These are phyloP conservation scores for Pararge aegeria DNA, from an alignment of 1,140 invertebrate genomes.

Conservation along the genomic window DNA sequence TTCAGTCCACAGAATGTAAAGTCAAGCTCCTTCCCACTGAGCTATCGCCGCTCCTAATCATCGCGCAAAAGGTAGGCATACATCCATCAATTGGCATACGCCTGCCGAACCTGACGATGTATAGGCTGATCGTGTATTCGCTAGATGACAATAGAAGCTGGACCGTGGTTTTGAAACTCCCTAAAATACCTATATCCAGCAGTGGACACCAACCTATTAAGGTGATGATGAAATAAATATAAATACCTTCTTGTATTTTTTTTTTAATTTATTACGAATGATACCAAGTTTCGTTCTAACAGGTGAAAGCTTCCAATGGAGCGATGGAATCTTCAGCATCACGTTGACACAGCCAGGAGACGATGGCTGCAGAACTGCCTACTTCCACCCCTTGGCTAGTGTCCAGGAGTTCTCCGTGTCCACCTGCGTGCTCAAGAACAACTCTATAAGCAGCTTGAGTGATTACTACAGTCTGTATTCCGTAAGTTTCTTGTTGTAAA, in stretches of 20 bases:
- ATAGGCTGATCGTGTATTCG: constrained; percentile 85
- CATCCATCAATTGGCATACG: too few relatives aligned
- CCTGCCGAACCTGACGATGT: constrained; percentile 85
- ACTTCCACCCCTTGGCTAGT: constrained; percentile 86
- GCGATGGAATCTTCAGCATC: constrained; percentile 86
- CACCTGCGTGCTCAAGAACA: constrained; percentile 83
- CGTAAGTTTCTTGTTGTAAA: too few relatives aligned
- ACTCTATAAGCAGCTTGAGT: constrained; percentile 61
- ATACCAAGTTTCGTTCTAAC: background rate
- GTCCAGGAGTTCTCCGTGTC: constrained; percentile 84
- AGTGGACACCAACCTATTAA: too few relatives aligned
- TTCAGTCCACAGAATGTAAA: too few relatives aligned
- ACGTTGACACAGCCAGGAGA: constrained; percentile 79
- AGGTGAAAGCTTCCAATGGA: constrained; percentile 85
- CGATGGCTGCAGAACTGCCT: constrained; percentile 81
- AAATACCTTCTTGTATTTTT: too few relatives aligned
- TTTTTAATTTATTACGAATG: too few relatives aligned
- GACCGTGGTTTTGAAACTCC: too few relatives aligned
- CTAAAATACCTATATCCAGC: too few relatives aligned
- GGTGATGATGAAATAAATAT: too few relatives aligned
- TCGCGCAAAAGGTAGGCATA: too few relatives aligned
- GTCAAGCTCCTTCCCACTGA: too few relatives aligned
- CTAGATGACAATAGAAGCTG: constrained; percentile 83
- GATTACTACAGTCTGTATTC: constrained; percentile 71
- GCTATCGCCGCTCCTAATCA: too few relatives aligned